A percentile compares a stretch with the other conserved stretches of the same genome.
Conservation (phyloP, 2,888 invertebrate genomes). For the Eupeodes luniger region DNA sequence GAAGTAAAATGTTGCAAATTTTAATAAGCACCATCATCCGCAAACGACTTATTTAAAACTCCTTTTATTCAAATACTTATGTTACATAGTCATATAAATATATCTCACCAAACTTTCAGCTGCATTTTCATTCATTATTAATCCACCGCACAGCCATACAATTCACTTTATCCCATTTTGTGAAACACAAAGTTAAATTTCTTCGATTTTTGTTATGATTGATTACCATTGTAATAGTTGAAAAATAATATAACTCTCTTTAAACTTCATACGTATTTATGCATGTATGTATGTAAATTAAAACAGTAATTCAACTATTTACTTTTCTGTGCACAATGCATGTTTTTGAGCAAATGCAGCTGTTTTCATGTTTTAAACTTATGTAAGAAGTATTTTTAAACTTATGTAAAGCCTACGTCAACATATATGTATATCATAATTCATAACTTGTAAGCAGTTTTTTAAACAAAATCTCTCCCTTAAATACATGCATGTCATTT, state of each 20-base stretch:
- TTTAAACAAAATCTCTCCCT: background rate
- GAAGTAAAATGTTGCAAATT: too few relatives aligned
- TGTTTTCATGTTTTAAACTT: background rate
- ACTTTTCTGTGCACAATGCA: background rate
- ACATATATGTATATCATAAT: background rate
- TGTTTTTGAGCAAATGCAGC: background rate
- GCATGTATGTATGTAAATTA: background rate
- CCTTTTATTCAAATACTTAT: too few relatives aligned
- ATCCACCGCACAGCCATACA: slow-evolving; percentile 54
- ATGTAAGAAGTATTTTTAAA: background rate
- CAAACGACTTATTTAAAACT: too few relatives aligned
- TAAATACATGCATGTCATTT: background rate
- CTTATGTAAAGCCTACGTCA: slow-evolving; percentile 40
- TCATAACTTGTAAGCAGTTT: too few relatives aligned
- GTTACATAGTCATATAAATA: background rate
- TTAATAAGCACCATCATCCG: too few relatives aligned
- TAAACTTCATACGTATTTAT: background rate
- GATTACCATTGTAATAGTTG: slow-evolving; percentile 39
- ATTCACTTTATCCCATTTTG: slow-evolving; percentile 57
- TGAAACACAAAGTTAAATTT: slow-evolving; percentile 6
- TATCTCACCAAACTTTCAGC: slow-evolving; percentile 84
- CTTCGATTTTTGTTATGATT: slow-evolving; percentile 5
- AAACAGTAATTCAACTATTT: background rate
- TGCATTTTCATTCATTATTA: slow-evolving; percentile 84
- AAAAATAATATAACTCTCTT: background rate